Percentiles rank a stretch among this genome's conserved stretches.
These are phyloP conservation scores for Syngnathus typhle DNA, from an alignment of 2,113 vertebrate genomes.

Conservation along the genomic window DNA sequence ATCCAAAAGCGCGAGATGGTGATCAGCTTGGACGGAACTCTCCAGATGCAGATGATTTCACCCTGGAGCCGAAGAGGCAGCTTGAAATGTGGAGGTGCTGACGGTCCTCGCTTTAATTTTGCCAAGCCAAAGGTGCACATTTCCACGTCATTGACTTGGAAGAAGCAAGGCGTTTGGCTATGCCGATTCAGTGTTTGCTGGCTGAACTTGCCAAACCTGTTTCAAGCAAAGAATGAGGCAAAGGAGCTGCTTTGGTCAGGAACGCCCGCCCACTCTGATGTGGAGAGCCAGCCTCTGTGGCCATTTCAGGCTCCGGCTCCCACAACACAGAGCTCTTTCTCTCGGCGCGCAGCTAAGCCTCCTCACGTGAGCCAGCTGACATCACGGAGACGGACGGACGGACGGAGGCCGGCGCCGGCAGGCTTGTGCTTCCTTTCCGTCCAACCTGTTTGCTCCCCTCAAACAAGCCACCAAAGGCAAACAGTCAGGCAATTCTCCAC, in stretches of 20 bases:
- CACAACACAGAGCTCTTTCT: constrained; percentile 1
- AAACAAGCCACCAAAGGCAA: not conserved
- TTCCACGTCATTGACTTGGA: not conserved
- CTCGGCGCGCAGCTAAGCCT: not conserved
- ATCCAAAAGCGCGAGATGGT: too few relatives aligned
- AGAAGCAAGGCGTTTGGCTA: not conserved
- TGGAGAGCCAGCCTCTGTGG: not conserved
- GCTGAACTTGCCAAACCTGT: not conserved
- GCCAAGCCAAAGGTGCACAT: too few relatives aligned
- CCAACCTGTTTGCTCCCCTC: not conserved
- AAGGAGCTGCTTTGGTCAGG: not conserved
- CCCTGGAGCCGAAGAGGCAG: too few relatives aligned
- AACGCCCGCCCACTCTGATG: not conserved
- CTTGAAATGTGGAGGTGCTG: too few relatives aligned
- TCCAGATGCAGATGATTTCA: too few relatives aligned
- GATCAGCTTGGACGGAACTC: too few relatives aligned
- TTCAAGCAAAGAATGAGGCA: not conserved
- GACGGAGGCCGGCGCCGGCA: not conserved
- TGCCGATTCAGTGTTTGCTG: not conserved
- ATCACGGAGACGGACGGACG: not conserved
- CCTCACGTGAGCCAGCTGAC: not conserved
- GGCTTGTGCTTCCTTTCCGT: not conserved
- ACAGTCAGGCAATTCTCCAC: not conserved
- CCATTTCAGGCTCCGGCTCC: not conserved
- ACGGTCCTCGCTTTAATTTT: too few relatives aligned